These are phyloP conservation scores for Ancistrus triradiatus DNA, from an alignment of 2,113 vertebrate genomes.

Conservation along the genomic window DNA sequence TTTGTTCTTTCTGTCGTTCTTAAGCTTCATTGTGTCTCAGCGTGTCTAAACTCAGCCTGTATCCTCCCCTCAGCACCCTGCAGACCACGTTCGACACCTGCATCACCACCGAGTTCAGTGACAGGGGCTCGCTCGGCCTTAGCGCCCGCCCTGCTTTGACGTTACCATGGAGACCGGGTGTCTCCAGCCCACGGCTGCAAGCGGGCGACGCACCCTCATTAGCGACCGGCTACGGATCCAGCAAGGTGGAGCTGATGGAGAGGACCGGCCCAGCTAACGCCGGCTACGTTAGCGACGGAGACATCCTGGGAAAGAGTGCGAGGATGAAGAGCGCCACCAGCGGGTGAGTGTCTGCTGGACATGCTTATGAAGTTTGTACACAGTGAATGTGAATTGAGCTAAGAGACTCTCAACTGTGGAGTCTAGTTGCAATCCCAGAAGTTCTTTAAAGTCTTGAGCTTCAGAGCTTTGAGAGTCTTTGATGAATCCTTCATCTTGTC, in stretches of 20 bases:
- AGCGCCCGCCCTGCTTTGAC: slow-evolving; percentile 66
- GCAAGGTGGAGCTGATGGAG: slow-evolving; percentile 73
- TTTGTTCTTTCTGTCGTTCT: too few species aligned
- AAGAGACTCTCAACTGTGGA: too few species aligned
- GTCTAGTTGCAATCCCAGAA: too few species aligned
- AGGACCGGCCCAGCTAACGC: slow-evolving; percentile 66
- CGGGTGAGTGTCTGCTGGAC: slow-evolving; percentile 65
- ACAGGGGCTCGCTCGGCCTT: slow-evolving; percentile 74
- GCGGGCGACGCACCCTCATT: slow-evolving; percentile 72
- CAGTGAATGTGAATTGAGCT: too few species aligned
- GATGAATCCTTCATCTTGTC: too few species aligned
- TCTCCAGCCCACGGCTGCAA: slow-evolving; percentile 61
- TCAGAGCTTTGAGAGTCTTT: too few species aligned
- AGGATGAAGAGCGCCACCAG: slow-evolving; percentile 72
- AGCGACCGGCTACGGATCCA: slow-evolving; percentile 58
- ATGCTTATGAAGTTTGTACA: slow-evolving; percentile 2
- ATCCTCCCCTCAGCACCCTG: slow-evolving; percentile 68
- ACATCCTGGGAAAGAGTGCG: slow-evolving; percentile 77
- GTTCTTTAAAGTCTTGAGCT: too few species aligned
- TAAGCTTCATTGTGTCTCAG: too few species aligned
- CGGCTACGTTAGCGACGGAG: slow-evolving; percentile 82
- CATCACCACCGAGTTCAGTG: slow-evolving; percentile 79
- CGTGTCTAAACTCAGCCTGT: neutral
- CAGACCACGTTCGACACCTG: slow-evolving; percentile 83
- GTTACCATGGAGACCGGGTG: slow-evolving; percentile 68